Base-by-base conservation (phyloP, 2,113 vertebrate species). In the Papio anubis region DNA sequence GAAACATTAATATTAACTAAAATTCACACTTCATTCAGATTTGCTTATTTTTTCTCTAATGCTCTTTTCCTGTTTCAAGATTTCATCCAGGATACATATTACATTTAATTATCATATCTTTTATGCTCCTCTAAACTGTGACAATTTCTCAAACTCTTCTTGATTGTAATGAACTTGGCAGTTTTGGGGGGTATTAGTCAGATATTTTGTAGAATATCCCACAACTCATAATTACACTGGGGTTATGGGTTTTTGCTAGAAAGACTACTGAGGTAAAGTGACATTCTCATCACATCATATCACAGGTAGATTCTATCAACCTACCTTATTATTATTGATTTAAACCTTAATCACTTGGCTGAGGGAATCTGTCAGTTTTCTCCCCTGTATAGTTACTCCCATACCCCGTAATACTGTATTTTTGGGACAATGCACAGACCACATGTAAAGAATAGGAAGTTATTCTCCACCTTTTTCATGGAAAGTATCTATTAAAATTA, bases 321-420 rank as follows among this genome's bases (percentile, higher is more conserved):
- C 55, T 59, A 40, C 14, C 40, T 85, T n/a, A 17, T 4, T 13
- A 55, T 8, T 78, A 21, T 25, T n/a, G 0, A 48, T 59, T 13
- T 30, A 43, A 20, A 66, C 32, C 3, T 61, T 66, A 68, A 52
- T 76, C 38, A 73, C 21, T 14, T 64, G 20, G 23, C 13, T n/a
- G 5, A 59, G 8, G 17, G 38, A 50, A 2, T 27, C n/a, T 68
- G 32, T 80, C 30, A 82, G 2, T 3, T 64, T 84, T 79, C 20
- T 57, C 11, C 38, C 5, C 8, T 35, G 9, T 43, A 21, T 18
- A 18, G 2, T n/a, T 66, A 35, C 1, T 21, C 18, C 45, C 27
- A 70, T 9, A 0, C 4, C 2, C 6, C 23, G 32, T 3, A 5
- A 32, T 17, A 38, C 4, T 52, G 45, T 32, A 8, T 27, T 21